Conservation (phyloP, 2,888 invertebrate species). For the Conchocele bisecta region DNA sequence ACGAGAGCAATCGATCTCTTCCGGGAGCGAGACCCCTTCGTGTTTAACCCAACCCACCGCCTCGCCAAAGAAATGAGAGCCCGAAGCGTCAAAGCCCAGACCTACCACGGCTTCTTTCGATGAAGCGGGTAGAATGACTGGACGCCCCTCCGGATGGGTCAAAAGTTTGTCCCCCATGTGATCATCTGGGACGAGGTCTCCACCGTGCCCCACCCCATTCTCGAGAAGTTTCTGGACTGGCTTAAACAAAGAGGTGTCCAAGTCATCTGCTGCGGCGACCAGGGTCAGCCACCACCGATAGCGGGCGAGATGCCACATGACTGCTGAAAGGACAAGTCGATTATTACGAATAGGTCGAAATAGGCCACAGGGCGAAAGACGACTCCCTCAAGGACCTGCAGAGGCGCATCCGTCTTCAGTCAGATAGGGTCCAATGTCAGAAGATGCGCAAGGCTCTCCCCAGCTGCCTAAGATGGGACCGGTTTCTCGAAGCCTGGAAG, state of each 20-base stretch:
- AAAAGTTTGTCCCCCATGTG: too few species aligned
- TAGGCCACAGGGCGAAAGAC: not conserved
- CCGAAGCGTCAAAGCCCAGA: not conserved
- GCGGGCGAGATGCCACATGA: not conserved
- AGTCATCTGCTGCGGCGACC: constrained; percentile 5
- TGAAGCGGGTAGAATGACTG: too few species aligned
- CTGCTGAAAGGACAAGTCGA: not conserved
- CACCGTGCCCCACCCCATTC: too few species aligned
- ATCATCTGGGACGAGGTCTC: too few species aligned
- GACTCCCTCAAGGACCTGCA: not conserved
- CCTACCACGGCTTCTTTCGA: too few species aligned
- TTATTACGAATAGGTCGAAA: not conserved
- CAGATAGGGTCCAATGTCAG: too few species aligned
- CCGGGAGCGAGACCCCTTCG: not conserved
- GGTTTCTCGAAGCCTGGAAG: too few species aligned
- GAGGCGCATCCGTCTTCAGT: not conserved
- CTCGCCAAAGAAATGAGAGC: not conserved
- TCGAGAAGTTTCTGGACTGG: not conserved
- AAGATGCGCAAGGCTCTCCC: too few species aligned
- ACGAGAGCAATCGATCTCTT: not conserved
- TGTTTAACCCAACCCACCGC: not conserved
- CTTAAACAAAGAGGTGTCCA: not conserved
- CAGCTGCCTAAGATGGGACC: too few species aligned
- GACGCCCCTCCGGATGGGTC: too few species aligned
- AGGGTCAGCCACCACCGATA: too few species aligned